Base-by-base conservation (phyloP, 2,888 invertebrate species). In the Caenorhabditis doughertyi region DNA sequence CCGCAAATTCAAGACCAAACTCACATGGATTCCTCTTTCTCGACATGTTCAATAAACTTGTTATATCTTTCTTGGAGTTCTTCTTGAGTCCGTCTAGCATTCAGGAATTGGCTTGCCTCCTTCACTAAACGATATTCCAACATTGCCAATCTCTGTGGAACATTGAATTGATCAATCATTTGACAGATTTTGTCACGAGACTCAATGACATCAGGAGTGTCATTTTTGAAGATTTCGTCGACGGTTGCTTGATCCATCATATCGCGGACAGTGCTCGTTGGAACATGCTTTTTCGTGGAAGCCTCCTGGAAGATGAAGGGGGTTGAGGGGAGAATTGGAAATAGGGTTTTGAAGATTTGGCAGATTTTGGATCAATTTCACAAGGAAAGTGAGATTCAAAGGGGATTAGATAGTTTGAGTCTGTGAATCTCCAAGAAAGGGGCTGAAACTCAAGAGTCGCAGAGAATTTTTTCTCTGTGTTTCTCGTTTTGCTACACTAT, bases 171-270 rank as follows among this genome's bases (percentile, higher is more conserved):
- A 16, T 68, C 68, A 9, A 67, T 23, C 8, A 32, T 16, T 2
- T 16, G 0, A 21, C 67, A 67, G 1, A 55, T 23, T 42, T n/a
- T n/a, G 11, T 56, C 11, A 18, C 39, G 29, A 3, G 55, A 32
- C 9, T 47, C 18, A 3, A 4, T 18, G 11, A 18, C 18, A 2
- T 27, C n/a, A 16, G 55, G 1, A 55, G 32, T 56, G 39, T 56
- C 29, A 42, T 53, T 39, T n/a, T 53, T 11, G 5, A 56, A 21
- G n/a, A 47, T 3, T 1, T 47, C 11, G 1, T 58, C 74, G 25
- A 51, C 60, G 9, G 39, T 49, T 2, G 67, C 76, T 11, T 67
- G 2, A 2, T 76, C 76, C 67, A 76, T 67, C 68, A 76, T 60
- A 32, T 49, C 42, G 5, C 67, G 67, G 16, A 68, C 53, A 7